Base-by-base conservation (phyloP, 2,797 vertebrate species). In the Channallabes apus region DNA sequence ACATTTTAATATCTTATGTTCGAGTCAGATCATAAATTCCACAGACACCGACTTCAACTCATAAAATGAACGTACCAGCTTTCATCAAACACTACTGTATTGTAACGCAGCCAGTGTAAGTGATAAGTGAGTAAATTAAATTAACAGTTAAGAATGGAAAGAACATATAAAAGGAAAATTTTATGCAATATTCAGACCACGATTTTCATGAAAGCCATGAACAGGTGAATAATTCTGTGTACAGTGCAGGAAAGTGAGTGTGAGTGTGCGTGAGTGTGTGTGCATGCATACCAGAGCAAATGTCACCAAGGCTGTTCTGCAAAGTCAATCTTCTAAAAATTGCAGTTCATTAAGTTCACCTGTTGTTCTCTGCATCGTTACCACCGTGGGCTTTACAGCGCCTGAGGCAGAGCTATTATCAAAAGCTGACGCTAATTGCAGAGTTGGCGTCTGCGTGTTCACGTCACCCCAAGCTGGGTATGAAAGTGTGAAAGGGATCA, bases 311-410 rank as follows among this genome's bases (percentile, higher is more conserved):
- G 14, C 51, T 41, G 67, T 71, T 79, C 58, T 79, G 14, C 1
- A 14, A 62, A 79, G 41, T 79, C 58, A 79, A 41, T 79, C 46
- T 20, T 17, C 27, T 32, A 59, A 59, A 61, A 82, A 82, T 14
- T 41, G 58, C 29, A 61, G 54, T 82, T 82, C 81, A 82, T 72
- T 82, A 27, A 71, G 29, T 72, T 61, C 54, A 59, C 56, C 54
- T 82, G 68, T 82, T 82, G 65, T 71, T 82, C 67, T 59, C 77
- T 46, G 58, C 22, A 24, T 27, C 59, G 14, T 27, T 62, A 61
- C 32, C 77, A 79, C 77, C 1, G 24, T 46, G 59, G 77, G 77
- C 35, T 79, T 76, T 58, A 5, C 32, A 58, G 73, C 9, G 59
- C 59, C 35, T 0, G 32, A 2, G 65, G 46, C 46, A 76, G 54